Base-by-base conservation (phyloP, 2,888 invertebrate genomes). In the Nephrocerus scutellatus region DNA sequence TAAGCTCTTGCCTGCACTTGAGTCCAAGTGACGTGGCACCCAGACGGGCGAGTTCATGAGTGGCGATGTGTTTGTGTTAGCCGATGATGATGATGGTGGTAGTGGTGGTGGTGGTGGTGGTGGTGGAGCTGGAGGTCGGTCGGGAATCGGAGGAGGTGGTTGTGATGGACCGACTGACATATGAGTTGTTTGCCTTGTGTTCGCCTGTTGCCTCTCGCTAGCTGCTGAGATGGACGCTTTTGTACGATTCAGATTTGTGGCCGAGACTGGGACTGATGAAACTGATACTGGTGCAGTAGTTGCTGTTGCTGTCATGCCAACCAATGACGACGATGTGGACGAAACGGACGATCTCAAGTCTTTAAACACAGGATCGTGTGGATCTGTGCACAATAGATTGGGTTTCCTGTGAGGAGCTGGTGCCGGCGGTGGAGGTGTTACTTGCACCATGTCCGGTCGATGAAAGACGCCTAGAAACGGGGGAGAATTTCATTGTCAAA, bases 341-440 rank as follows among this genome's bases (percentile, higher is more conserved):
- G 23, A 22, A 38, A 34, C 36, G 18, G 42, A 25, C 10, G 37
- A 36, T 25, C 39, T 28, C 10, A 51, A 16, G 39, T 52, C 49
- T 48, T 49, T 48, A 30, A 49, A n/a, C n/a, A n/a, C n/a, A n/a
- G n/a, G n/a, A 8, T 46, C 44, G 25, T 40, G 44, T 6, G 31
- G 16, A 47, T 54, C 50, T 4, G 47, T 30, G n/a, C 48, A 39
- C 34, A 56, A 47, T 50, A 55, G 50, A 43, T 55, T 65, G n/a
- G 65, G 61, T 50, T 74, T 75, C 24, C 82, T 76, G 65, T 82
- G 82, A 35, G 83, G 82, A 45, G 80, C 82, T 16, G 84, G 83
- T 44, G 84, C 82, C 4, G 83, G 84, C 28, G 82, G 83, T 21
- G 83, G 80, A 15, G 84, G 82, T 19, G 81, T 80, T 52, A 76